Base-by-base conservation (phyloP, 2,888 invertebrate genomes). In the Myopa tessellatipennis region DNA sequence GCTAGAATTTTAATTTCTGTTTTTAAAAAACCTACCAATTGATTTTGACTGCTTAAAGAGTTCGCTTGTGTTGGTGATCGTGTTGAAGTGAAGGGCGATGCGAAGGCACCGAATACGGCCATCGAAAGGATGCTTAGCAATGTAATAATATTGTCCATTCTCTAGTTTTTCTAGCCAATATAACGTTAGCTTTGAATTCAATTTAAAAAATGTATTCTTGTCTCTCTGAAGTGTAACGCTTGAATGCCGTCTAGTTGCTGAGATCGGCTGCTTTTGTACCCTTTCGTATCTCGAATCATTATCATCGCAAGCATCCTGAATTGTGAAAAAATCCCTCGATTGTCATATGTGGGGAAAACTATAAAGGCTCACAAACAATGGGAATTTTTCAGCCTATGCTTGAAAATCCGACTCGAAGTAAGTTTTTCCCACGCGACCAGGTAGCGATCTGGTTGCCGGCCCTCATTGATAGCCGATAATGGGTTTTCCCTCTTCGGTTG, bases 81-180 rank as follows among this genome's bases (percentile, higher is more conserved):
- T 52, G 18, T 18, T 61, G 14, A 2, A 61, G 18, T 61, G n/a
- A 61, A 1, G 61, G 61, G 61, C 18, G 18, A 61, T n/a, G 61
- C 61, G 5, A 7, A 26, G 26, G 26, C 34, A 18, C 18, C 10
- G n/a, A 18, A 18, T 10, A 61, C 61, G 65, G 76, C 26, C 34
- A 68, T 67, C 14, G 65, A 70, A 34, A 55, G 70, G 78, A 81
- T 79, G 52, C 58, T 80, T 81, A 67, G 80, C 80, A 80, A 83
- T 82, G 81, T 3, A 36, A 36, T 38, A 65, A 69, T 76, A 10
- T 63, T 12, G 0, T 73, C 12, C 36, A 38, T 60, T 73, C 50
- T 74, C 10, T 58, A 26, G 58, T 69, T 69, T n/a, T 67, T 67
- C 34, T 40, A 12, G n/a, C 50, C 16, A 36, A 18, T 68, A 4